phyloP scores from a whole-genome alignment of 2,888 invertebrate species.

The Caenorhabditis virilis region DNA sequence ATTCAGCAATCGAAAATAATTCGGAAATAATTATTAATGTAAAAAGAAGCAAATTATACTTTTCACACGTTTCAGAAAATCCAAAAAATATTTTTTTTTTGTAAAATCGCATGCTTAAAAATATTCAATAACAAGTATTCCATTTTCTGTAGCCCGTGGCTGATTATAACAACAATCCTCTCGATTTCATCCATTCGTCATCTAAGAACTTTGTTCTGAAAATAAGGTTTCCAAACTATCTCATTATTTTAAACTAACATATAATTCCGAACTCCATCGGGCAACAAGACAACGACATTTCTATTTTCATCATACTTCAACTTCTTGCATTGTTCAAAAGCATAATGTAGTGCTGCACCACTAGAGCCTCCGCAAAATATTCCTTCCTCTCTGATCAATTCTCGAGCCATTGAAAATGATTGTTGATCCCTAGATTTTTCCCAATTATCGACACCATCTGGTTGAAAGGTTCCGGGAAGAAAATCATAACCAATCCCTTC shows the following conservation, averaged over 20 bases:
- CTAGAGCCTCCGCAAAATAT: slow-evolving; percentile 74
- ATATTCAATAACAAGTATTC: too few species aligned
- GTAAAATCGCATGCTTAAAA: too few species aligned
- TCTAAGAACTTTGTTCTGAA: slow-evolving; percentile 64
- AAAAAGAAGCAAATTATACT: too few species aligned
- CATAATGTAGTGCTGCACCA: slow-evolving; percentile 65
- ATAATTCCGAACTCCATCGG: slow-evolving; percentile 95
- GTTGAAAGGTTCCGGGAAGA: slow-evolving; percentile 82
- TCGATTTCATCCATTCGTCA: slow-evolving; percentile 67
- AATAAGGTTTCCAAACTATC: too few species aligned
- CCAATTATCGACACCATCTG: slow-evolving; percentile 74
- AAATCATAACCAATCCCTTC: slow-evolving; percentile 93
- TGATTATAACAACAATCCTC: too few species aligned
- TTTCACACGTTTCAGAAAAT: too few species aligned
- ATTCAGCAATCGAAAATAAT: too few species aligned
- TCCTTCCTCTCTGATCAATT: slow-evolving; percentile 89
- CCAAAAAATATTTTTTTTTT: too few species aligned
- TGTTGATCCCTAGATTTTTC: slow-evolving; percentile 70
- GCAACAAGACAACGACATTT: slow-evolving; percentile 82
- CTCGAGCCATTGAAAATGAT: slow-evolving; percentile 82
- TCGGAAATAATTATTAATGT: too few species aligned
- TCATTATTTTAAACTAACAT: too few species aligned
- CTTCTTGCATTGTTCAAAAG: slow-evolving; percentile 72
- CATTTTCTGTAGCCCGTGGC: too few species aligned
- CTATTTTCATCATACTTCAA: slow-evolving; percentile 82